phyloP scores from a whole-genome alignment of 2,888 invertebrate species.

The Hypsopygia costalis region DNA sequence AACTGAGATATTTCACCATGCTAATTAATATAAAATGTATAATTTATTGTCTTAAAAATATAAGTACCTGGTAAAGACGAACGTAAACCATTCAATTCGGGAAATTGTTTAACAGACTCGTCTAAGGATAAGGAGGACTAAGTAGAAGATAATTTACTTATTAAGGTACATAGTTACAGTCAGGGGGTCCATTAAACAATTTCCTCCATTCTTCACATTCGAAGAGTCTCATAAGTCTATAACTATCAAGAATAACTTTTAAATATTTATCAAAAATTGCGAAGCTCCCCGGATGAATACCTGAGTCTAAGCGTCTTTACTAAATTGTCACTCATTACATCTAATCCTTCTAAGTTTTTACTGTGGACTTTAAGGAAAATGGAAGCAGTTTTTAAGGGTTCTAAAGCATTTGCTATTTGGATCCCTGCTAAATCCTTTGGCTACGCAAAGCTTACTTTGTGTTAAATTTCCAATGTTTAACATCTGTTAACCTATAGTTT shows the following conservation, averaged over 20 bases:
- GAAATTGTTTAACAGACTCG: constrained; percentile 19
- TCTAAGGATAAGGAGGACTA: constrained; percentile 1
- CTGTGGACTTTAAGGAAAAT: constrained; percentile 36
- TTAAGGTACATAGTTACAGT: neutral
- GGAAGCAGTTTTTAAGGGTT: constrained; percentile 49
- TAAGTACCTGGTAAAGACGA: constrained; percentile 2
- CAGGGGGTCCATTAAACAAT: constrained; percentile 27
- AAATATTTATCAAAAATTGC: constrained; percentile 45
- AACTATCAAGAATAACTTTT: constrained; percentile 15
- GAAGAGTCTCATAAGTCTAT: constrained; percentile 21
- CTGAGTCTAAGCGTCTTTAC: constrained; percentile 44
- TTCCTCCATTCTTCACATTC: constrained; percentile 15
- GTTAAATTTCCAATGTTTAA: constrained; percentile 27
- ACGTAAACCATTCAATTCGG: neutral
- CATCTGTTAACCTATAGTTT: constrained; percentile 19
- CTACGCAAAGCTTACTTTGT: constrained; percentile 68
- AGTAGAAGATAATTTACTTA: neutral
- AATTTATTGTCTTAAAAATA: constrained; percentile 4
- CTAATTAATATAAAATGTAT: constrained; percentile 19
- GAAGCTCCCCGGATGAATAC: constrained; percentile 58
- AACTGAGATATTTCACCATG: constrained; percentile 38
- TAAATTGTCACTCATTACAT: constrained; percentile 47
- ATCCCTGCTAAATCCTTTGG: constrained; percentile 47
- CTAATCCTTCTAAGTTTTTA: constrained; percentile 51
- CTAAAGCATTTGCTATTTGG: constrained; percentile 55